phyloP scores from a whole-genome alignment of 2,888 invertebrate genomes.

The Trachelus stipa region DNA sequence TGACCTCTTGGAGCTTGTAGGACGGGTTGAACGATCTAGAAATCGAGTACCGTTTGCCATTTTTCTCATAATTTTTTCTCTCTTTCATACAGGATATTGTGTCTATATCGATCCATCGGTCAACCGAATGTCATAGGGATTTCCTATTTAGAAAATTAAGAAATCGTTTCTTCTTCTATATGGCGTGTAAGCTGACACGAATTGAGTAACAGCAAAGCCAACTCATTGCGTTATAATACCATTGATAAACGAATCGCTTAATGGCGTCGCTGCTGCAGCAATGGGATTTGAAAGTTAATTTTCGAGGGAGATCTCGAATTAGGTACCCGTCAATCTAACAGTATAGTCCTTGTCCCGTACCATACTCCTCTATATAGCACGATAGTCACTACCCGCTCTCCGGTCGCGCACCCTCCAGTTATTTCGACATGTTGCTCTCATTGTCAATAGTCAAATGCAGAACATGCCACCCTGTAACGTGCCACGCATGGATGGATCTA shows the following conservation, averaged over 20 bases:
- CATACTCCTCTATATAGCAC: conserved; percentile 5
- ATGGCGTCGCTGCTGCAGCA: conserved; percentile 38
- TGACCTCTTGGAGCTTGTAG: background rate
- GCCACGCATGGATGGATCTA: conserved; percentile 60
- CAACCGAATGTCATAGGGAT: conserved; percentile 1
- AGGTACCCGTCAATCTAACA: conserved; percentile 47
- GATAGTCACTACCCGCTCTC: conserved; percentile 22
- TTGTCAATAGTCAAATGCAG: conserved; percentile 62
- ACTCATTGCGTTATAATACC: conserved; percentile 17
- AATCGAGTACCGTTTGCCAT: background rate
- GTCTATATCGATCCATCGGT: background rate
- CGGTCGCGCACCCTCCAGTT: conserved; percentile 56
- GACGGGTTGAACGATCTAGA: background rate
- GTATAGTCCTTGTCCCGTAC: conserved; percentile 25
- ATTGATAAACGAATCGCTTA: conserved; percentile 43
- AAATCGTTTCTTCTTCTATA: background rate
- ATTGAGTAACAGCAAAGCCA: background rate
- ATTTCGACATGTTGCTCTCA: conserved; percentile 61
- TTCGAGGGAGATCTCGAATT: conserved; percentile 40
- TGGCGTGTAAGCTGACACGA: background rate
- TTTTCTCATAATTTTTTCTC: background rate
- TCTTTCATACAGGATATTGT: background rate
- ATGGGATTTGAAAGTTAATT: conserved; percentile 52
- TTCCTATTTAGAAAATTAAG: conserved; percentile 7
- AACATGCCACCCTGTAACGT: conserved; percentile 52